phyloP scores from a whole-genome alignment of 2,113 vertebrate species.

The Sceloporus tristichus region DNA sequence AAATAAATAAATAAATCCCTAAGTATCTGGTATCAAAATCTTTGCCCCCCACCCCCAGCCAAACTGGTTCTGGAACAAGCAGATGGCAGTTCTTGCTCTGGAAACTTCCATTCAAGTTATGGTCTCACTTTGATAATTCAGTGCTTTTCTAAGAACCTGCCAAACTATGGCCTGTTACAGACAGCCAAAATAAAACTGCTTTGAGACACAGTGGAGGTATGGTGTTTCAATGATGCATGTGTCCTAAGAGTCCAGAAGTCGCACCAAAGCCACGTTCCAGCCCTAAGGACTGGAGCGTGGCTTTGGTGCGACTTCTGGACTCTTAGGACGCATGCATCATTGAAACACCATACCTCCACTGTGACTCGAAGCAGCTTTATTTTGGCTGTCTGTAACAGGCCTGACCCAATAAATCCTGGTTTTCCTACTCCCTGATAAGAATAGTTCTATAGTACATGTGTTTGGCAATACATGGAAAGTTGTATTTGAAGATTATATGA shows the following conservation, averaged over 20 bases:
- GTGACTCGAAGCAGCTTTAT: no score
- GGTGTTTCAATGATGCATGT: no score
- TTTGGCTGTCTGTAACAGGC: no score
- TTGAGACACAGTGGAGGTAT: no score
- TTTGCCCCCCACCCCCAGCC: neutral
- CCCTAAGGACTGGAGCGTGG: no score
- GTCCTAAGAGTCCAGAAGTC: no score
- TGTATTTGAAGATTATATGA: neutral
- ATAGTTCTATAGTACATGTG: neutral
- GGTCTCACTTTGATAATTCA: neutral
- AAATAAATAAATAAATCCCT: neutral
- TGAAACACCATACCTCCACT: no score
- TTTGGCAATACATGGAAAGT: neutral
- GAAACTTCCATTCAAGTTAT: neutral
- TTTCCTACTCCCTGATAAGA: neutral
- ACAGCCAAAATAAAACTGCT: no score
- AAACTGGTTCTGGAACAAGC: neutral
- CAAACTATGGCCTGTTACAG: no score
- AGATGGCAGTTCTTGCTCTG: neutral
- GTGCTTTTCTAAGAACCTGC: conserved; percentile 3
- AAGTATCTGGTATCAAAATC: neutral
- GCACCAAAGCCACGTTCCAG: no score
- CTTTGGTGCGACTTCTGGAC: no score
- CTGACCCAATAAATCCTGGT: neutral
- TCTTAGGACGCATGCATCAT: no score